phyloP scores from a whole-genome alignment of 2,888 invertebrate species.

The Dicranocentrus wangi region DNA sequence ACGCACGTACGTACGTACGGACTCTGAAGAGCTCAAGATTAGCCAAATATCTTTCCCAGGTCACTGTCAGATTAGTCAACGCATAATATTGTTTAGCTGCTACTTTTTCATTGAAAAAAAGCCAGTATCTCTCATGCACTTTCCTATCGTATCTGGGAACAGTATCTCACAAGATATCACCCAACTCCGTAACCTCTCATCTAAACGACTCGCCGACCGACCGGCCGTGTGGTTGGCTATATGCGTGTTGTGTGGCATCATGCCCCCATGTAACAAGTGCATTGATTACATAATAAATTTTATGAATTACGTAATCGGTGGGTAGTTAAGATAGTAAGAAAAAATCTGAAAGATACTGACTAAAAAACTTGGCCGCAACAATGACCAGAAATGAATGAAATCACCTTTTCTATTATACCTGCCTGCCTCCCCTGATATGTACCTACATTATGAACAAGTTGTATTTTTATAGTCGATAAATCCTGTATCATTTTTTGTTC shows the following conservation, averaged over 20 bases:
- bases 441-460: not conserved
- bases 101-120: constrained; percentile 18
- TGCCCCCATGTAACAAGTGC: constrained; percentile 20
- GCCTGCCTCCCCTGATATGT: too few species aligned
- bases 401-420: too few species aligned
- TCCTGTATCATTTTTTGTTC: constrained; percentile 27
- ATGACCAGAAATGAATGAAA: not conserved
- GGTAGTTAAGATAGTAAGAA: constrained; percentile 58
- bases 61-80: constrained; percentile 34
- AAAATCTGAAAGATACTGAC: constrained; percentile 52
- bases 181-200: constrained; percentile 12
- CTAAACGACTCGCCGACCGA: not conserved
- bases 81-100: constrained; percentile 13
- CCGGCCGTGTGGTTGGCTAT: too few species aligned
- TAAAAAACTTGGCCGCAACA: not conserved
- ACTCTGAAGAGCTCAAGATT: constrained; percentile 41
- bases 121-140: constrained; percentile 1
- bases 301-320: constrained; percentile 58
- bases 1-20: constrained; percentile 56
- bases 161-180: constrained; percentile 48
- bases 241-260: not conserved
- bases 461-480: not conserved
- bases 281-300: constrained; percentile 42
- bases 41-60: constrained; percentile 30
- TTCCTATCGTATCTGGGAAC: constrained; percentile 10